Evolutionary conservation across 2,888 invertebrate genomes (phyloP), one percentile per base, ranked within the genome.

Genomic region (Diogma glabrata): DNA sequence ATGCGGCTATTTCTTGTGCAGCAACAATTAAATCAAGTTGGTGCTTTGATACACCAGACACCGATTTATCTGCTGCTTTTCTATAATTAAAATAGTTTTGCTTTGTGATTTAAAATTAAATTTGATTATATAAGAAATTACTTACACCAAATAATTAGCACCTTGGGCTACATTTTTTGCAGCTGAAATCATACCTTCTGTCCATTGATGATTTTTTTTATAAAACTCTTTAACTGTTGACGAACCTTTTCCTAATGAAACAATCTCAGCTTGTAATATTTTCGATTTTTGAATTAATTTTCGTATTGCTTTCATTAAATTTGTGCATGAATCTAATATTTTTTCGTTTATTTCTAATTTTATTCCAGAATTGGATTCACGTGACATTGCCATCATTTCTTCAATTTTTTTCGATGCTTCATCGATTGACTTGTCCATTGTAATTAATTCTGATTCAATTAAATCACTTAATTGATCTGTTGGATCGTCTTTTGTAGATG

Each of bases 181-280:
- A 1, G 97, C 97, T 4, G 97, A 97, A 60, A 97, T 89, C 28
- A 97, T 78, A 5, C 99, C 99, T 68, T 99, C 95, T 0, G 97
- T 96, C 99, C 99, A 99, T 66, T 95, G 88, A 64, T 97, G 96
- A 69, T 99, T 97, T 58, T 93, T 77, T 67, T 96, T 90, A 72
- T 99, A 99, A 75, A 99, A 97, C 64, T 97, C 96, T 66, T 87
- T 92, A 1, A 84, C 81, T 6, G 91, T 84, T 5, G 85, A 81
- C 19, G 84, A 81, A 8, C 76, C 88, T 71, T 88, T 86, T 58
- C 95, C 95, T 60, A 91, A 84, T 1, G 77, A 76, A 8, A 91
- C 84, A 60, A 94, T 92, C 73, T 99, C 97, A 51, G 78, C 81
- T 73, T 99, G 99, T 47, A 99, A 74, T 36, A 81, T 73, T 55